A percentile compares a stretch with the other conserved stretches of the same genome.
Evolutionary conservation across 1,140 invertebrate genomes (phyloP).

Genomic region (Holotrichia oblita): DNA sequence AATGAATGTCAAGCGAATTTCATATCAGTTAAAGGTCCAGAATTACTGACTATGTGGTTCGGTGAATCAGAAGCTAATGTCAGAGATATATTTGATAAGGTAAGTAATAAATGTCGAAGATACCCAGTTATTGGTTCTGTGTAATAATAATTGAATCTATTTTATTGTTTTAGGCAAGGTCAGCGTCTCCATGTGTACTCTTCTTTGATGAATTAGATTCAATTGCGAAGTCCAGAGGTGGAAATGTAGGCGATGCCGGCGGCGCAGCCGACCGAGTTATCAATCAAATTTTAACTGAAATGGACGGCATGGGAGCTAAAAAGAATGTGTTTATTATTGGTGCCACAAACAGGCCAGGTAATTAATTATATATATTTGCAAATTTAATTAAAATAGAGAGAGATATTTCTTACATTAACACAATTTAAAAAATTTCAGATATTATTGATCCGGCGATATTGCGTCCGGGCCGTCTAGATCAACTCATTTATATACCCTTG

Average conservation of each 20-base stretch:
- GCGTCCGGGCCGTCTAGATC: slow-evolving; percentile 97
- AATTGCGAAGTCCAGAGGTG: slow-evolving; percentile 98
- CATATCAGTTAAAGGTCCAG: slow-evolving; percentile 99
- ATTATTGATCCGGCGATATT: slow-evolving; percentile 99
- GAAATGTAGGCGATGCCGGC: slow-evolving; percentile 96
- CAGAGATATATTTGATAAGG: slow-evolving; percentile 99
- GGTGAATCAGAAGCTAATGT: slow-evolving; percentile 99
- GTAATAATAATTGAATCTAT: slow-evolving; percentile 6
- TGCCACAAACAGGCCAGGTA: slow-evolving; percentile 85
- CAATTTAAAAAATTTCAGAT: slow-evolving; percentile 67
- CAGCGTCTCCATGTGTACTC: slow-evolving; percentile 98
- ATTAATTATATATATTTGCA: background rate
- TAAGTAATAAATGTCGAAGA: slow-evolving; percentile 55
- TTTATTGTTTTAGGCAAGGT: slow-evolving; percentile 78
- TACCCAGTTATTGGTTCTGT: background rate
- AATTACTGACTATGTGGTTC: slow-evolving; percentile 99
- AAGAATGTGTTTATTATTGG: slow-evolving; percentile 99
- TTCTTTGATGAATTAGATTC: slow-evolving; percentile 99
- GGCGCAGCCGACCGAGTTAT: slow-evolving; percentile 99
- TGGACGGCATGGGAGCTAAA: slow-evolving; percentile 99
- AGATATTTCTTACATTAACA: background rate
- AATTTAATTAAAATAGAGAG: background rate
- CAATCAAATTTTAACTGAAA: slow-evolving; percentile 99
- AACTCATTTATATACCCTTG: slow-evolving; percentile 99
- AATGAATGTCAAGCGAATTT: slow-evolving; percentile 99